A percentile compares a stretch with the other conserved stretches of the same genome.
These are phyloP conservation scores for Maconellicoccus hirsutus DNA, from an alignment of 1,140 invertebrate species.

Conservation along the genomic window DNA sequence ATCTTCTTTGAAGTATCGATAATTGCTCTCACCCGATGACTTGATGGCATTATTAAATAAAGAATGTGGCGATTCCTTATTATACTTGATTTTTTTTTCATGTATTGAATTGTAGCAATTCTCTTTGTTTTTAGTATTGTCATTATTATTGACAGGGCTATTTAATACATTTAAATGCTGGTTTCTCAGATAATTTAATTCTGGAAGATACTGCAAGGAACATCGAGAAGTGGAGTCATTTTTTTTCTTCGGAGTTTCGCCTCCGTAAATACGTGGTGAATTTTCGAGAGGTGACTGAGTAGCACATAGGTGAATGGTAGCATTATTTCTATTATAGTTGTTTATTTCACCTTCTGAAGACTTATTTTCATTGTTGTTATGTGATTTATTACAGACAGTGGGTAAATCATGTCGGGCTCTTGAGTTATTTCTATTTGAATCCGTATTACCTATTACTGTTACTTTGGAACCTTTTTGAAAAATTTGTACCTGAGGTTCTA, in stretches of 20 bases:
- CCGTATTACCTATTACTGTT: background rate
- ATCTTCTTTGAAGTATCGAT: conserved; percentile 35
- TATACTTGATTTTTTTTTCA: conserved; percentile 28
- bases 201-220: background rate
- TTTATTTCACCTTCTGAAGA: background rate
- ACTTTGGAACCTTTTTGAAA: conserved; percentile 18
- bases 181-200: background rate
- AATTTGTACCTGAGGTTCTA: background rate
- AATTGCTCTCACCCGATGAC: background rate
- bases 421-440: background rate
- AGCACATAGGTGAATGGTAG: no score
- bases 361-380: background rate
- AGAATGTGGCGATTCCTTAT: conserved; percentile 33
- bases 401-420: background rate
- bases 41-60: conserved; percentile 27
- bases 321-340: no score
- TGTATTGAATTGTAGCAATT: background rate
- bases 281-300: background rate
- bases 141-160: background rate
- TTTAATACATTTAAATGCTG: background rate
- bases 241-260: background rate
- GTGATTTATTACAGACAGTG: background rate
- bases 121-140: background rate
- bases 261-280: background rate
- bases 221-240: background rate